Conservation (phyloP, 2,888 invertebrate genomes). For the Tachina fera region DNA sequence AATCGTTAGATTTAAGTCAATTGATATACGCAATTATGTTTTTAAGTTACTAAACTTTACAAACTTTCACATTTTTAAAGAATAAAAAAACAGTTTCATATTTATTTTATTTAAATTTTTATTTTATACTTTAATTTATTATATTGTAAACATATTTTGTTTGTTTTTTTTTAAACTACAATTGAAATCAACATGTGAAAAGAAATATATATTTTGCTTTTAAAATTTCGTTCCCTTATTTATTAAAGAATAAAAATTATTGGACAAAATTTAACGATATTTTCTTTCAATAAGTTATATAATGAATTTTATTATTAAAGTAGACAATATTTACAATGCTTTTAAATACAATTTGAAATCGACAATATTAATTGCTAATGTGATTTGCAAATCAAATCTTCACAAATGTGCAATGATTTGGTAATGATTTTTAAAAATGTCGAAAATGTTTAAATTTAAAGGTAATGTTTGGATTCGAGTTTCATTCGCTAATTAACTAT, state of each 20-base stretch:
- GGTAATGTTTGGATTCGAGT: too few species aligned
- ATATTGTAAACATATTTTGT: slow-evolving; percentile 64
- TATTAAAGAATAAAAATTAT: slow-evolving; percentile 54
- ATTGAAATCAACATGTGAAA: slow-evolving; percentile 54
- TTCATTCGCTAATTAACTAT: too few species aligned
- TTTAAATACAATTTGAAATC: slow-evolving; percentile 3
- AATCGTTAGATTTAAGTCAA: background rate
- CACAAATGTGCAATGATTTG: too few species aligned
- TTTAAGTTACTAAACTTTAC: background rate
- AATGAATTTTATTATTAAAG: slow-evolving; percentile 30
- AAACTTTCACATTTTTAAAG: background rate
- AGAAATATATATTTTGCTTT: slow-evolving; percentile 45
- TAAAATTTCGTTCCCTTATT: slow-evolving; percentile 50
- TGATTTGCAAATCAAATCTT: too few species aligned
- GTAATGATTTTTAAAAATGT: too few species aligned
- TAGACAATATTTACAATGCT: slow-evolving; percentile 53
- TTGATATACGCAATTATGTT: background rate
- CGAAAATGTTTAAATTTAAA: too few species aligned
- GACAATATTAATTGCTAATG: too few species aligned
- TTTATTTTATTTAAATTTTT: slow-evolving; percentile 45
- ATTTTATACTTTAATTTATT: slow-evolving; percentile 50
- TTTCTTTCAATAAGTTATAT: slow-evolving; percentile 29
- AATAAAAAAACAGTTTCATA: slow-evolving; percentile 26
- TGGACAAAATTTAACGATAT: slow-evolving; percentile 35
- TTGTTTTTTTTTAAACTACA: slow-evolving; percentile 69